A percentile compares a stretch with the other conserved stretches of the same genome.
Evolutionary conservation across 2,888 invertebrate species (phyloP).

Genomic region (Sphaerophoria rueppellii): DNA sequence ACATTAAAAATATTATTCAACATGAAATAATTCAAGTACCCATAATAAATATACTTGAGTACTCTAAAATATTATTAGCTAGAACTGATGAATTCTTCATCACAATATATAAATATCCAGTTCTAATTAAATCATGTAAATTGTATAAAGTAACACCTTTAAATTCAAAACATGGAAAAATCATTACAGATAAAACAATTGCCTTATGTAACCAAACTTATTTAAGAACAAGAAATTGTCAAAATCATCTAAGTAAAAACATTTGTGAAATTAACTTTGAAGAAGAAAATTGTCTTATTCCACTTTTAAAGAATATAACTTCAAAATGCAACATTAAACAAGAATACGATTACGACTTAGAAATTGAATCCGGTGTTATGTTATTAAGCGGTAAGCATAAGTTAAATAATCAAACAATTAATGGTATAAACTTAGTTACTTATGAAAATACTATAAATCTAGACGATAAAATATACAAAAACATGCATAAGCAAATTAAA

Average conservation of each 20-base stretch:
- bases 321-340: conserved; percentile 15
- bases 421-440: too few species aligned
- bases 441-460: too few species aligned
- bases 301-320: conserved; percentile 16
- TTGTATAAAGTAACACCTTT: conserved; percentile 19
- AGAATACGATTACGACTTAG: conserved; percentile 21
- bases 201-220: conserved; percentile 15
- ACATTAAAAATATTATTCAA: too few species aligned
- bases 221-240: conserved; percentile 10
- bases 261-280: conserved; percentile 19
- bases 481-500: conserved; percentile 23
- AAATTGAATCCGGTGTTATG: too few species aligned
- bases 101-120: too few species aligned
- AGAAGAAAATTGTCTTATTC: conserved; percentile 17
- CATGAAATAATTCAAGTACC: too few species aligned
- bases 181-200: conserved; percentile 15
- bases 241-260: conserved; percentile 7
- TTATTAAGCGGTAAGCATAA: too few species aligned
- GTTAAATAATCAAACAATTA: too few species aligned
- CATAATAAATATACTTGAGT: too few species aligned
- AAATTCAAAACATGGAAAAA: conserved; percentile 8
- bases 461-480: not conserved
- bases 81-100: too few species aligned
- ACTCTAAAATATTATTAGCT: too few species aligned
- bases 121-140: conserved; percentile 30